Evolutionary conservation across 1,140 invertebrate species (phyloP).

Genomic region (Lamellibrachia luymesi): DNA sequence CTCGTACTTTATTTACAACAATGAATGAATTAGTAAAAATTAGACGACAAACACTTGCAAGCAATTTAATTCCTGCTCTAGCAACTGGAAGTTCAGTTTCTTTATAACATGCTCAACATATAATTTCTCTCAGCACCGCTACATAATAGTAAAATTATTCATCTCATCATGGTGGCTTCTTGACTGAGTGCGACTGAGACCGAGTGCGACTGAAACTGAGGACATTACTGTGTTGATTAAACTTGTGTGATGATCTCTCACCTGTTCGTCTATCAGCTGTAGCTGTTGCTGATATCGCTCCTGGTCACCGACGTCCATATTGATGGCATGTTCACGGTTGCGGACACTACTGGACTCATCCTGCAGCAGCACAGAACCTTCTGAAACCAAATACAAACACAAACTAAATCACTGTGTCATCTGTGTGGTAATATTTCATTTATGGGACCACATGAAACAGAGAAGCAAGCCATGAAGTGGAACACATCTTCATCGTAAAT

Average conservation of each 20-base stretch:
- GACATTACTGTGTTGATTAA: neutral
- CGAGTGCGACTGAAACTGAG: neutral
- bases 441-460: no score
- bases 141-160: neutral
- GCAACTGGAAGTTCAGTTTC: no score
- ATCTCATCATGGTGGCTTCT: neutral
- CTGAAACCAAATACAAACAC: conserved; percentile 36
- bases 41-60: no score
- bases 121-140: neutral
- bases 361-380: conserved; percentile 61
- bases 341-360: conserved; percentile 55
- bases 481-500: no score
- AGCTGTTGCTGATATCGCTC: conserved; percentile 63
- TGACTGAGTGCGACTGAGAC: neutral
- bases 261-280: conserved; percentile 70
- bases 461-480: no score
- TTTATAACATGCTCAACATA: neutral
- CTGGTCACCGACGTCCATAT: conserved; percentile 47
- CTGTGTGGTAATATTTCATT: no score
- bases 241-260: conserved; percentile 26
- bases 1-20: no score
- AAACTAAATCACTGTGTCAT: neutral
- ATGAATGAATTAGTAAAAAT: no score
- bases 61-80: no score
- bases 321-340: conserved; percentile 45